These are phyloP conservation scores for Momotus momota DNA, from an alignment of 2,797 vertebrate species.

Conservation along the genomic window DNA sequence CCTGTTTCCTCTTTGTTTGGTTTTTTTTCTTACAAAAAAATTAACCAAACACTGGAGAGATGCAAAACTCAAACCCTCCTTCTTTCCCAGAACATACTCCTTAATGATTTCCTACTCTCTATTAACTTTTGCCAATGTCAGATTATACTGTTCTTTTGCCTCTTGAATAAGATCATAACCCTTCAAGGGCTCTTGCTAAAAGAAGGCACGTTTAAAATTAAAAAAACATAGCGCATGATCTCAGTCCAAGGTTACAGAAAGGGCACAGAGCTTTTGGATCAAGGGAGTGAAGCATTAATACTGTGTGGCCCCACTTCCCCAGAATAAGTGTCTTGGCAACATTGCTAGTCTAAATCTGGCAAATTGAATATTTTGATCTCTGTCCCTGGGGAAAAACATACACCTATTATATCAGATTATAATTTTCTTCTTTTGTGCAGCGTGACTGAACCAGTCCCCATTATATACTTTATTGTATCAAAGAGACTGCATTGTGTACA, in stretches of 20 bases:
- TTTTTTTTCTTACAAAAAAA: background rate
- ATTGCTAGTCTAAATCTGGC: background rate
- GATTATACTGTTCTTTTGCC: background rate
- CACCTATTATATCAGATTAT: conserved; percentile 16
- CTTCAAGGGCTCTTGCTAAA: conserved; percentile 3
- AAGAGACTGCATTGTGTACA: background rate
- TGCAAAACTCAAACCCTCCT: background rate
- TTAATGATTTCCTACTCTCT: background rate
- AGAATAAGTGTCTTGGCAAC: background rate
- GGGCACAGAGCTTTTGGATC: background rate
- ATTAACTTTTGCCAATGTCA: background rate
- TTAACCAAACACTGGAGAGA: background rate
- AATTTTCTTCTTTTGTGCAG: conserved; percentile 23
- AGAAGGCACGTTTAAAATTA: conserved; percentile 1
- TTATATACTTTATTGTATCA: background rate
- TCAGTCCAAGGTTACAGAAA: background rate
- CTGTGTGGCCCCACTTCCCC: background rate
- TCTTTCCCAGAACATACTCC: background rate
- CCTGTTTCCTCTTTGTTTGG: background rate
- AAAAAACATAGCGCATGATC: background rate
- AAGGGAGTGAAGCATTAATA: background rate
- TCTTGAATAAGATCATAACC: background rate
- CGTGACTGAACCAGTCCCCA: background rate
- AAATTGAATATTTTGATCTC: conserved; percentile 37
- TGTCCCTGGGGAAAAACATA: background rate